These are phyloP conservation scores for Halcyon smyrnensis DNA, from an alignment of 2,797 vertebrate genomes.

Conservation along the genomic window DNA sequence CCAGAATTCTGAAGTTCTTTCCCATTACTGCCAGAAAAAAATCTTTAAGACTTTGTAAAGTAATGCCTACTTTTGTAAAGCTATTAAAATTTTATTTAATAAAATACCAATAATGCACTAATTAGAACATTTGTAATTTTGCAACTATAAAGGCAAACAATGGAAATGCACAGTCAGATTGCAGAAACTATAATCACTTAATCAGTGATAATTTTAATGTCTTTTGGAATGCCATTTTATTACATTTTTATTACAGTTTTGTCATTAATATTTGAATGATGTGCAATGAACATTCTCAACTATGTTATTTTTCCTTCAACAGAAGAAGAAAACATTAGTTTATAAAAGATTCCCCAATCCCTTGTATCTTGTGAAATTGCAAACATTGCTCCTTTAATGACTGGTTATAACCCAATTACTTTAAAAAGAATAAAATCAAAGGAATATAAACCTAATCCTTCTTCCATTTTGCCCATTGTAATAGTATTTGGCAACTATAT, in stretches of 20 bases:
- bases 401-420: not conserved
- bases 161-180: no score
- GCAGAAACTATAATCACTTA: no score
- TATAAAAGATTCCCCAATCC: no score
- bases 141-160: no score
- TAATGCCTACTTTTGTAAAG: not conserved
- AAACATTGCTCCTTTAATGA: not conserved
- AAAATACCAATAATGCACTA: no score
- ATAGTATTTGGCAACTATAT: not conserved
- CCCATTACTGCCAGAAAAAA: not conserved
- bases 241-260: not conserved
- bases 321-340: not conserved
- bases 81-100: not conserved
- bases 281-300: not conserved
- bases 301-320: not conserved
- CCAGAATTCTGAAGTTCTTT: not conserved
- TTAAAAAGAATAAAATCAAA: not conserved
- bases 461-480: not conserved
- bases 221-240: not conserved
- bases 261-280: not conserved
- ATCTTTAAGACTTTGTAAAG: not conserved
- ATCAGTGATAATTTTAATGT: not conserved
- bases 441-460: not conserved
- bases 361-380: no score
- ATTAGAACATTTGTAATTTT: no score